Evolutionary conservation across 2,113 vertebrate genomes (phyloP).

Genomic region (Nipponia nippon): DNA sequence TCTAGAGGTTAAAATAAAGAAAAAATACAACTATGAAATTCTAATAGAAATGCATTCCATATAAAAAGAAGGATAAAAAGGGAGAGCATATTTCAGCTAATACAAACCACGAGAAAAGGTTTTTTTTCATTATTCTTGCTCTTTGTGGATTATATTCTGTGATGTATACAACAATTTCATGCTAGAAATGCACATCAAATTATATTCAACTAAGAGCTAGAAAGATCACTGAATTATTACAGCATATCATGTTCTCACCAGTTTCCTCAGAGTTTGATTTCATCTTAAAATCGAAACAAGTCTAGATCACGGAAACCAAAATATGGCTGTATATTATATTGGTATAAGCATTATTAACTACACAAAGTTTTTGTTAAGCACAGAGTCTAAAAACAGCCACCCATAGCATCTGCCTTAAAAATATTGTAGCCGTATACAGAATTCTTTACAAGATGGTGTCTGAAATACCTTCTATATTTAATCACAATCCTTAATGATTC

Average conservation of each 20-base stretch:
- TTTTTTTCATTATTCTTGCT: not conserved
- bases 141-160: not conserved
- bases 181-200: not conserved
- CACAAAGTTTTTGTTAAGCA: not conserved
- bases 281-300: not conserved
- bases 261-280: not conserved
- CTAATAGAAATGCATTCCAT: not conserved
- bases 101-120: not conserved
- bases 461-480: not conserved
- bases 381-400: not conserved
- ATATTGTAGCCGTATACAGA: not conserved
- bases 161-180: not conserved
- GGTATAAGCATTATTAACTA: not conserved
- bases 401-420: not conserved
- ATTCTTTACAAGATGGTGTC: not conserved
- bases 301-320: not conserved
- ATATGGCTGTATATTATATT: not conserved
- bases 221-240: not conserved
- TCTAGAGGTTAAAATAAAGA: not conserved
- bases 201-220: not conserved
- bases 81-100: not conserved
- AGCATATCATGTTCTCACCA: not conserved
- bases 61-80: not conserved
- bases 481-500: constrained; percentile 5
- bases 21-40: not conserved